These are phyloP conservation scores for Orientallactaga bullata DNA, from an alignment of 2,113 vertebrate species.

Conservation along the genomic window DNA sequence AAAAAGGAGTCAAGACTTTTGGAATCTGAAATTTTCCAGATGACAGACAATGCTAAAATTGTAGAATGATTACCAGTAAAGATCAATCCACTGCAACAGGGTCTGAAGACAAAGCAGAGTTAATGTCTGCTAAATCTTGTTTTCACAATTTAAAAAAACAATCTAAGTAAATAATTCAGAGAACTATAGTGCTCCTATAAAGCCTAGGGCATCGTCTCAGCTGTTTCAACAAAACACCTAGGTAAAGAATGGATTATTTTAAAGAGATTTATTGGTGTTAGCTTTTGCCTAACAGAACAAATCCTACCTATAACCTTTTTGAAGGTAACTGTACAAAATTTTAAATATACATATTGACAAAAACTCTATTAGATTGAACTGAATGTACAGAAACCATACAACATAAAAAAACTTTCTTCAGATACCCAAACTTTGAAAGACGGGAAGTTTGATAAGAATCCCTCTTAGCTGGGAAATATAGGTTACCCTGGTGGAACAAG, in stretches of 20 bases:
- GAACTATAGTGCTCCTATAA: not conserved
- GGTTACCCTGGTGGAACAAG: not conserved
- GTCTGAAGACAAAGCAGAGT: not conserved
- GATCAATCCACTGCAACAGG: not conserved
- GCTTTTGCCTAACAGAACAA: conserved; percentile 26
- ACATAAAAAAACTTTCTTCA: not conserved
- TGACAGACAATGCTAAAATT: conserved; percentile 34
- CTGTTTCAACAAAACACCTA: not conserved
- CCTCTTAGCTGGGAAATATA: not conserved
- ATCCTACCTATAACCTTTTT: not conserved
- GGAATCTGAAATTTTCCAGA: conserved; percentile 33
- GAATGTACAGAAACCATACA: not conserved
- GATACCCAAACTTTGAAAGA: not conserved
- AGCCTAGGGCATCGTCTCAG: not conserved
- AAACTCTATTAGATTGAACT: not conserved
- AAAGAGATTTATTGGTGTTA: not conserved
- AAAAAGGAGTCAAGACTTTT: conserved; percentile 14
- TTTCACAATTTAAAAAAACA: conserved; percentile 6
- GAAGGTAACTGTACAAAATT: not conserved
- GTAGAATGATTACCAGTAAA: conserved; percentile 21
- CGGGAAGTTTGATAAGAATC: not conserved
- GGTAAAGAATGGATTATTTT: not conserved
- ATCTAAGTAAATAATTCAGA: not conserved
- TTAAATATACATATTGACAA: not conserved
- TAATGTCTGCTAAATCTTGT: not conserved